These are phyloP conservation scores for Scomber colias DNA, from an alignment of 2,113 vertebrate species.

Conservation along the genomic window DNA sequence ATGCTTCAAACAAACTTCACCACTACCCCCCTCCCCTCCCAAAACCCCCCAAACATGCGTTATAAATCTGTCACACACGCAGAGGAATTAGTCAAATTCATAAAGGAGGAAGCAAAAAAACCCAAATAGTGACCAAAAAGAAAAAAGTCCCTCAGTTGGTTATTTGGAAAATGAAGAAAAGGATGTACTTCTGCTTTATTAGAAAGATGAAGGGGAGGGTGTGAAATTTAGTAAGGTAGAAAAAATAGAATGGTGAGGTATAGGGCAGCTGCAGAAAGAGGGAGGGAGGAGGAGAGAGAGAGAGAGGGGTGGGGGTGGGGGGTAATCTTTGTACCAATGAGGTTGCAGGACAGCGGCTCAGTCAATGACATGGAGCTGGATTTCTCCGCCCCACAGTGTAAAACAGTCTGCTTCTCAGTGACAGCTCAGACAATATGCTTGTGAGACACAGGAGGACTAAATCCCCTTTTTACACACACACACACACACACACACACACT, in stretches of 20 bases:
- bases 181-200: slow-evolving; percentile 54
- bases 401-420: slow-evolving; percentile 58
- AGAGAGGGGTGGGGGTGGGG: not conserved
- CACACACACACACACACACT: not conserved
- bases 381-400: slow-evolving; percentile 66
- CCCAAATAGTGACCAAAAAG: not conserved
- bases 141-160: slow-evolving; percentile 8
- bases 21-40: not conserved
- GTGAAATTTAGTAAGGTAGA: not conserved
- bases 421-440: slow-evolving; percentile 73
- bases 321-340: slow-evolving; percentile 42
- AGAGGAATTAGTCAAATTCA: slow-evolving; percentile 11
- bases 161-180: not conserved
- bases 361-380: slow-evolving; percentile 18
- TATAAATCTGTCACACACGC: slow-evolving; percentile 9
- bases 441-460: slow-evolving; percentile 27
- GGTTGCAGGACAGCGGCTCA: slow-evolving; percentile 22
- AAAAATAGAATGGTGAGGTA: not conserved
- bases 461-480: slow-evolving; percentile 13
- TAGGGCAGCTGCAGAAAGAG: slow-evolving; percentile 7
- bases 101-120: slow-evolving; percentile 11
- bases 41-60: not conserved
- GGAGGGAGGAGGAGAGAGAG: not conserved
- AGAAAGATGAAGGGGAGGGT: not conserved
- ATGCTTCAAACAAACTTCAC: slow-evolving; percentile 9